Conservation (phyloP, 2,888 invertebrate genomes). For the Himalopsyche japonica region DNA sequence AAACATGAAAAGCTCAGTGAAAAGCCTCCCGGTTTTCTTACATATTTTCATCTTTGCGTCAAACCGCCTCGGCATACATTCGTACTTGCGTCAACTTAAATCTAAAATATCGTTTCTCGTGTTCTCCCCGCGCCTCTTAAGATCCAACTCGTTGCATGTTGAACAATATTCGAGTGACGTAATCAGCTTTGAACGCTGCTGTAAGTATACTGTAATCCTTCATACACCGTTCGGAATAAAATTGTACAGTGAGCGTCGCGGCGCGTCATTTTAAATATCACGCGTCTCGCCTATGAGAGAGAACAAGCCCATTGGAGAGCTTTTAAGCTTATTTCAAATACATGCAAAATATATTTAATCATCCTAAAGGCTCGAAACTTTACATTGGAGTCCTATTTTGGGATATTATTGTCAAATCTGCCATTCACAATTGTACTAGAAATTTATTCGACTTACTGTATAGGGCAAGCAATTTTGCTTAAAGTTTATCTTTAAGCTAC, state of each 20-base stretch:
- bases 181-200: background rate
- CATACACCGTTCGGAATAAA: background rate
- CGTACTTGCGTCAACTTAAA: slow-evolving; percentile 35
- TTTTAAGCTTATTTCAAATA: background rate
- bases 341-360: background rate
- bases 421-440: too few relatives aligned
- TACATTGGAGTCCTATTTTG: background rate
- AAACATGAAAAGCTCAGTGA: background rate
- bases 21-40: slow-evolving; percentile 6
- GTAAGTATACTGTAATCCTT: background rate
- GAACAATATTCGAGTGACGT: background rate
- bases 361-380: background rate
- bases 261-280: background rate
- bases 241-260: background rate
- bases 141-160: background rate
- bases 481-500: too few relatives aligned
- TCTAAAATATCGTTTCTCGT: slow-evolving; percentile 35
- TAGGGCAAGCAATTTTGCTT: too few relatives aligned
- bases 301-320: background rate
- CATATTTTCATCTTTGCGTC: slow-evolving; percentile 38
- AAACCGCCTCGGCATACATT: slow-evolving; percentile 16
- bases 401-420: too few relatives aligned
- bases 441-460: too few relatives aligned
- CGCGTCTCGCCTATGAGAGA: background rate
- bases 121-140: background rate